Percentiles rank a stretch among this genome's conserved stretches.
phyloP scores from a whole-genome alignment of 2,113 vertebrate genomes.

The Helogale parvula region DNA sequence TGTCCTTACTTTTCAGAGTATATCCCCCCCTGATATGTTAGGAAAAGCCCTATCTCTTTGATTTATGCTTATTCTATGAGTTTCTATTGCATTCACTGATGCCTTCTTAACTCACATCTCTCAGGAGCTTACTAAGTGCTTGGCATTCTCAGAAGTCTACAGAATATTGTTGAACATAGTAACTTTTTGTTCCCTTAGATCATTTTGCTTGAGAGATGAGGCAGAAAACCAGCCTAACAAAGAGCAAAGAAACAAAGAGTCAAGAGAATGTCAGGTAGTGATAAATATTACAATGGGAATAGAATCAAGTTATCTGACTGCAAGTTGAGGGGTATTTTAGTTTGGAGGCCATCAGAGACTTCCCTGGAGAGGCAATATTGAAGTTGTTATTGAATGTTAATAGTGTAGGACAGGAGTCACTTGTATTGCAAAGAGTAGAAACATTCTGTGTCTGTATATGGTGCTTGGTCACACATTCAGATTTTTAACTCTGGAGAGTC shows the following conservation, averaged over 20 bases:
- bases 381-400: not conserved
- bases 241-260: not conserved
- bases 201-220: not conserved
- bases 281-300: not conserved
- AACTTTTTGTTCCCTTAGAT: too few species aligned
- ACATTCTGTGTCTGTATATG: fast-evolving
- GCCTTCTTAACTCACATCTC: not conserved
- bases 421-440: not conserved
- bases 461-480: not conserved
- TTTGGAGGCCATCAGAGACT: not conserved
- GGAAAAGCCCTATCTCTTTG: not conserved
- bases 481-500: not conserved
- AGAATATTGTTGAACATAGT: too few species aligned
- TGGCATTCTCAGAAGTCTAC: too few species aligned
- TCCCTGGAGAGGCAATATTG: not conserved
- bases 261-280: not conserved
- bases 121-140: too few species aligned
- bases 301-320: not conserved
- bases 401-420: not conserved
- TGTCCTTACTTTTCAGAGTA: not conserved
- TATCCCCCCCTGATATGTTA: not conserved
- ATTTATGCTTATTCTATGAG: not conserved
- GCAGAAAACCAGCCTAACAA: not conserved
- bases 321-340: not conserved
- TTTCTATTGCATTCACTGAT: not conserved